phyloP scores from a whole-genome alignment of 2,113 vertebrate genomes.

The Halcyon malimbica region DNA sequence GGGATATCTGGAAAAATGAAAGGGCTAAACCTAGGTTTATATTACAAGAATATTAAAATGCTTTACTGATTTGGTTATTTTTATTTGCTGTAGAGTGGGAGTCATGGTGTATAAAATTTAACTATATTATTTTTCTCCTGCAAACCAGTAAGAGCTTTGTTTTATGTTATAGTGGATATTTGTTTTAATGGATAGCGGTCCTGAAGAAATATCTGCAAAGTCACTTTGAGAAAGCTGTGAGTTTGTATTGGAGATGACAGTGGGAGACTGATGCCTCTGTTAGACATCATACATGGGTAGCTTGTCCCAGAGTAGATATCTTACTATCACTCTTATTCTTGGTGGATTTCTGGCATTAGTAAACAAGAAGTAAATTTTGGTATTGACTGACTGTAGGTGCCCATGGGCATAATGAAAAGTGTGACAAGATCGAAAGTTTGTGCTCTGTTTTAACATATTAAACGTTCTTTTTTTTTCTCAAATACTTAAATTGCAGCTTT shows the following conservation, averaged over 20 bases:
- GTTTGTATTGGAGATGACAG: not conserved
- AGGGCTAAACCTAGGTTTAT: constrained; percentile 43
- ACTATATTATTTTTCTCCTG: constrained; percentile 25
- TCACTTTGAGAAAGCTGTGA: not conserved
- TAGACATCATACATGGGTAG: not conserved
- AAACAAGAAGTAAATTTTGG: constrained; percentile 18
- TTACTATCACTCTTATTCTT: not conserved
- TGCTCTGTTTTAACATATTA: not conserved
- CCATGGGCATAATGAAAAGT: not conserved
- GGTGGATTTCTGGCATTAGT: constrained; percentile 21
- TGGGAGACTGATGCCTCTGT: not conserved
- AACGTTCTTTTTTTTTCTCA: not conserved
- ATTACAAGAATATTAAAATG: constrained; percentile 62
- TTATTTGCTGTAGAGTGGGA: constrained; percentile 60
- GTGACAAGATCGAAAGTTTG: not conserved
- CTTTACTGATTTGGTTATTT: constrained; percentile 53
- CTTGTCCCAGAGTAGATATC: not conserved
- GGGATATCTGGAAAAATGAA: constrained; percentile 75
- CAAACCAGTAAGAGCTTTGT: constrained; percentile 44
- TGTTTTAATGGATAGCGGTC: constrained; percentile 28
- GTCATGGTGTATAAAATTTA: constrained; percentile 47
- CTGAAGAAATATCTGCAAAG: constrained; percentile 52
- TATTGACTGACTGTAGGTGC: not conserved
- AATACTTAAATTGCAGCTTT: not conserved
- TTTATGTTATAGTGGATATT: constrained; percentile 46